Base-by-base conservation (phyloP, 2,888 invertebrate genomes). In the Dastarcus helophoroides region DNA sequence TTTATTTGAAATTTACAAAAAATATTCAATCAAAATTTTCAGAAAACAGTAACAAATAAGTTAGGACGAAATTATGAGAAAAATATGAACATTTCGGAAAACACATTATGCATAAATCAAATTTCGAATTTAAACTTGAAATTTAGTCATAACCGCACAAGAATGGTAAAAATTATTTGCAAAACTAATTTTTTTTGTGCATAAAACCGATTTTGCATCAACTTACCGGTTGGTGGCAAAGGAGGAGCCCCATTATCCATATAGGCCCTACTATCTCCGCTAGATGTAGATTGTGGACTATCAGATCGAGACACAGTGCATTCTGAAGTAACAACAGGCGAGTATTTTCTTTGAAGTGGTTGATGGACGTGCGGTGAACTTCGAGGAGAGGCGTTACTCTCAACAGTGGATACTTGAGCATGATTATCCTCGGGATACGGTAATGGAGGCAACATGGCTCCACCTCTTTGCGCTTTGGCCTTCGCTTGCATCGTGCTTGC, bases 401-500 rank as follows among this genome's bases (percentile, higher is more conserved):
- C 64, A 9, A 67, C 62, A 1, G 65, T 61, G 3, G 64, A 58
- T 5, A 65, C 54, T 34, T 54, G 53, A 13, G 51, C 50, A 1
- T 31, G 46, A 31, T 59, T 62, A 2, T 55, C 53, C 4, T 63
- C 62, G 2, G 64, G 59, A 54, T 80, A 79, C 27, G 78, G 76
- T 32, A 76, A 79, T 23, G 78, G 75, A 22, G 76, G 66, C 30
- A 68, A 71, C 35, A 78, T 75, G 38, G 71, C 70, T 57, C 74
- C 69, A 14, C 74, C 77, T 30, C 80, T 65, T 55, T 79, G 29
- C 22, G 80, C 80, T 36, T 81, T 63, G 10, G 79, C 68, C 34
- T 68, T 67, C n/a, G 68, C 70, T 58, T 84, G 84, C 79, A 93
- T 88, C 25, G 86, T 86, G 51, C 82, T 86, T 8, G 88, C 89